Evolutionary conservation across 2,113 vertebrate genomes (phyloP).

Genomic region (Arizona elegans): DNA sequence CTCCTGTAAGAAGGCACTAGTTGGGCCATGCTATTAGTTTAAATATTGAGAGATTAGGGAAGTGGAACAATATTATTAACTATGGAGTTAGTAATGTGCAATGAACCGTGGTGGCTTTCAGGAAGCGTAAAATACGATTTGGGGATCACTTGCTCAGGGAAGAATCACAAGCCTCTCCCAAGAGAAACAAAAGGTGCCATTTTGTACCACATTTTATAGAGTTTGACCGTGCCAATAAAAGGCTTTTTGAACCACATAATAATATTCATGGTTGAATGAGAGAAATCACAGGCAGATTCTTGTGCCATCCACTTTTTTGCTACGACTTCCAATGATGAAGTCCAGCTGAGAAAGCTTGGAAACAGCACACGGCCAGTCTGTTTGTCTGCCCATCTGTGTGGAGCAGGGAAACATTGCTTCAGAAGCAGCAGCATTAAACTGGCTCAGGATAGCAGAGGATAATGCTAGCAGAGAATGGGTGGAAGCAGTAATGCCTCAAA

Average conservation of each 20-base stretch:
- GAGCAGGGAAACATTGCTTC: neutral
- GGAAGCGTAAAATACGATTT: neutral
- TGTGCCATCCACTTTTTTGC: neutral
- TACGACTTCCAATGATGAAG: neutral
- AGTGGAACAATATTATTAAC: neutral
- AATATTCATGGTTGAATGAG: neutral
- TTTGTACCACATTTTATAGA: neutral
- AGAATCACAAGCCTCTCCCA: neutral
- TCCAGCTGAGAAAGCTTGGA: neutral
- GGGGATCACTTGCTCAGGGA: neutral
- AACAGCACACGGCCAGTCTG: neutral
- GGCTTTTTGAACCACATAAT: neutral
- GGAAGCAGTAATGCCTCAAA: neutral
- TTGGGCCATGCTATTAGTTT: neutral
- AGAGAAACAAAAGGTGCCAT: neutral
- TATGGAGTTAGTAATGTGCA: neutral
- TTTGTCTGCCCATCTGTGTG: neutral
- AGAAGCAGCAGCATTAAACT: neutral
- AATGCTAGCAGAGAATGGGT: neutral
- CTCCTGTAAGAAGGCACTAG: neutral
- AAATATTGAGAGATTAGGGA: neutral
- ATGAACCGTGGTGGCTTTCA: neutral
- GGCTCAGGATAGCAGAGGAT: neutral
- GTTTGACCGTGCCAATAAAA: constrained; percentile 14
- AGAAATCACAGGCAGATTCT: neutral